phyloP scores from a whole-genome alignment of 2,113 vertebrate species.

The Porphyrio hochstetteri region DNA sequence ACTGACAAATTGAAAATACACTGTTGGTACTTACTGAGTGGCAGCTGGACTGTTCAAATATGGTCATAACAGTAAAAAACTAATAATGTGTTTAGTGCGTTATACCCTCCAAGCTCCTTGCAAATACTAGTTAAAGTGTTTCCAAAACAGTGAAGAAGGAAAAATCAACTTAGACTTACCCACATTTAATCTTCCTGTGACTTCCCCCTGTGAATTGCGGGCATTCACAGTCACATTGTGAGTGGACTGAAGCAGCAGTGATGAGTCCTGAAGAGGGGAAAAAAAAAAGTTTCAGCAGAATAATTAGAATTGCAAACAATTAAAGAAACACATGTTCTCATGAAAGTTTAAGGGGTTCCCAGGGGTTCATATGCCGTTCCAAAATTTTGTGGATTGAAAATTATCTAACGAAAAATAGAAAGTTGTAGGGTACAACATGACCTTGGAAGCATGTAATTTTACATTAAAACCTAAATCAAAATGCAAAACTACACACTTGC shows the following conservation, averaged over 20 bases:
- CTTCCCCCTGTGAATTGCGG: conserved; percentile 85
- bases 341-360: no score
- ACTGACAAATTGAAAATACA: neutral
- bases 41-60: neutral
- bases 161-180: conserved; percentile 79
- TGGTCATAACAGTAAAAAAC: neutral
- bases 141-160: neutral
- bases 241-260: conserved; percentile 86
- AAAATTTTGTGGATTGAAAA: no score
- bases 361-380: no score
- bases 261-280: conserved; percentile 79
- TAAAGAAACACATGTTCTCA: no score
- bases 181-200: conserved; percentile 89
- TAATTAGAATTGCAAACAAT: neutral
- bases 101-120: neutral
- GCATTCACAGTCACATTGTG: conserved; percentile 91
- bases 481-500: no score
- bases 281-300: neutral
- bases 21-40: neutral
- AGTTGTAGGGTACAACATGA: no score
- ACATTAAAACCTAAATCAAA: no score
- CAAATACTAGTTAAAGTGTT: neutral
- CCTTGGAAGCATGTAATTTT: no score
- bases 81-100: neutral
- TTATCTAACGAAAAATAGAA: no score